A percentile compares a stretch with the other conserved stretches of the same genome.
phyloP scores from a whole-genome alignment of 2,797 vertebrate species.

The Aplochiton taeniatus region DNA sequence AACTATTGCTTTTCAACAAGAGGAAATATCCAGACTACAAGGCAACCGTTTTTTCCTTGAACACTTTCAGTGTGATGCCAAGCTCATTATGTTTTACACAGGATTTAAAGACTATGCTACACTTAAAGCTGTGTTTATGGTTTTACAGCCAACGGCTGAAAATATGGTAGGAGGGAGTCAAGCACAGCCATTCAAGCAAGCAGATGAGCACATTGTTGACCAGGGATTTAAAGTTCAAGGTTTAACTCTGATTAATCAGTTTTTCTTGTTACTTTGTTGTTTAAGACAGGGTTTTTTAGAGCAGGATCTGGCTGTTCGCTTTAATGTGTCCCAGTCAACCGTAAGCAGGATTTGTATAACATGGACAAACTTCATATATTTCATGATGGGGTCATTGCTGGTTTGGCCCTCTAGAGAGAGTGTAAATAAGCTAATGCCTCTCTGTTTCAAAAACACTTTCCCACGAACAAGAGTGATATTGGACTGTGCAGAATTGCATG shows the following conservation, averaged over 20 bases:
- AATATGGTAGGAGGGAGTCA: constrained; percentile 15
- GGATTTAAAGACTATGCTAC: too few species aligned
- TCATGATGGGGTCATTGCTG: constrained; percentile 11
- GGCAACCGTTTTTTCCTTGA: neutral
- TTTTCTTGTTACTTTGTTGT: constrained; percentile 14
- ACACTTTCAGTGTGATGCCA: constrained; percentile 8
- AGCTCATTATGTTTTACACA: constrained; percentile 15
- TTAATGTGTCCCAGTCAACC: constrained; percentile 16
- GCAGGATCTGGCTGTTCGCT: constrained; percentile 5
- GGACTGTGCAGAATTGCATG: constrained; percentile 11
- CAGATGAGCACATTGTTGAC: neutral
- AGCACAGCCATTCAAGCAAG: neutral
- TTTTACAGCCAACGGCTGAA: constrained; percentile 9
- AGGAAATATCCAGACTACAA: neutral
- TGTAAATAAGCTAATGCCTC: constrained; percentile 8
- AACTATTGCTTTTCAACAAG: neutral
- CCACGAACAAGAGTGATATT: constrained; percentile 5
- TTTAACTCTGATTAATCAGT: constrained; percentile 1
- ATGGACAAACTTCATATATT: too few species aligned
- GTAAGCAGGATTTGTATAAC: too few species aligned
- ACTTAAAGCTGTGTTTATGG: constrained; percentile 19
- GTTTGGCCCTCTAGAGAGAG: constrained; percentile 4
- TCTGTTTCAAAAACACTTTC: constrained; percentile 10
- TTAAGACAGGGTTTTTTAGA: constrained; percentile 11
- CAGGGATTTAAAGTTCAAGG: neutral